These are phyloP conservation scores for Physeter macrocephalus DNA, from an alignment of 2,113 vertebrate species.

Conservation along the genomic window DNA sequence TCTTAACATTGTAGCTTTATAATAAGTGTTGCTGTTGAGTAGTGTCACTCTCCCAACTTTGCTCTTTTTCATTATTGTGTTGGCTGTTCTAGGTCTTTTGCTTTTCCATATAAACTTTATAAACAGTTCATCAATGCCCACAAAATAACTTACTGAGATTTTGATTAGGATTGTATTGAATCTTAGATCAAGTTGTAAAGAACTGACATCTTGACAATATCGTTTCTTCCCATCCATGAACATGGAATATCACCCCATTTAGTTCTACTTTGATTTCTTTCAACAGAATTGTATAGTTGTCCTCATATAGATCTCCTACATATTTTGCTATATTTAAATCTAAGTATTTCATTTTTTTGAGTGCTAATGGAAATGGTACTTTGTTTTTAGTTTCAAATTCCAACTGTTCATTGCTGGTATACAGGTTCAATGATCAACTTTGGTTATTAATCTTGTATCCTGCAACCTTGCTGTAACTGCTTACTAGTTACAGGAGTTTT, in stretches of 20 bases:
- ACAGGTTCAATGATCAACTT: neutral
- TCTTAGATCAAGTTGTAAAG: neutral
- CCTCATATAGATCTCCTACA: neutral
- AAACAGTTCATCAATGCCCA: neutral
- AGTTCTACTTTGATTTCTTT: neutral
- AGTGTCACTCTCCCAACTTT: neutral
- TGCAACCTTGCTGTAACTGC: neutral
- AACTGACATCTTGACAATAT: neutral
- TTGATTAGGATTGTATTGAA: neutral
- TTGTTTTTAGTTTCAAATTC: neutral
- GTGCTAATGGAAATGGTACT: neutral
- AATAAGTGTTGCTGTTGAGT: neutral
- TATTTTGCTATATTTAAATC: neutral
- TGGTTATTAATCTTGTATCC: neutral
- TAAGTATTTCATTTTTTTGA: neutral
- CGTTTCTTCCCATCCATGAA: neutral
- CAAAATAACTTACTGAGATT: neutral
- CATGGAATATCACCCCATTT: neutral
- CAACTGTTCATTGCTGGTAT: neutral
- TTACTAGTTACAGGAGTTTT: neutral
- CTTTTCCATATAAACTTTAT: neutral
- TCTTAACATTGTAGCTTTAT: neutral
- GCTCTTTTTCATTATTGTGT: neutral
- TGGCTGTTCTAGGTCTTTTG: neutral
- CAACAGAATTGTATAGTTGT: neutral